Conservation (phyloP, 2,113 vertebrate genomes). For the Larimichthys crocea region DNA sequence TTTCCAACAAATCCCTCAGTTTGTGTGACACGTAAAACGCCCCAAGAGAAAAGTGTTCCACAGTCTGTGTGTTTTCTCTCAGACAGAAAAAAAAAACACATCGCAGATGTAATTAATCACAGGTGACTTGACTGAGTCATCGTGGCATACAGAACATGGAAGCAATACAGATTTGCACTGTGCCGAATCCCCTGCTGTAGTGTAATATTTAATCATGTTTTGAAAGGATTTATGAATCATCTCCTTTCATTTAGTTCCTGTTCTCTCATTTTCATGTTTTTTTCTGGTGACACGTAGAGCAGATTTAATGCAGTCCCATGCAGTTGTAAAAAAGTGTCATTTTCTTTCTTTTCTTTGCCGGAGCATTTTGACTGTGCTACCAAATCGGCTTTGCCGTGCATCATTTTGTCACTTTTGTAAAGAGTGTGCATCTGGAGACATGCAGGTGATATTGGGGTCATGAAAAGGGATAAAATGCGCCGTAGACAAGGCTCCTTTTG, state of each 20-base stretch:
- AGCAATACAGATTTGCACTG: background rate
- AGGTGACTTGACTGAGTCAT: background rate
- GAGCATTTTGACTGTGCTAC: background rate
- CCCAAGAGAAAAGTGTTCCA: background rate
- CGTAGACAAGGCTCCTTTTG: conserved; percentile 9
- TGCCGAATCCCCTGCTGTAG: background rate
- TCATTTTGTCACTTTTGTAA: background rate
- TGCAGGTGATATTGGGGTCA: background rate
- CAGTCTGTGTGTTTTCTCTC: background rate
- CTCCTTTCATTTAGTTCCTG: background rate
- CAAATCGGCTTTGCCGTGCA: background rate
- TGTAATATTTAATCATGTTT: background rate
- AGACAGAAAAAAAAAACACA: background rate
- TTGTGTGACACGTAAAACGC: background rate
- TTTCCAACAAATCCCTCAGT: conserved; percentile 9
- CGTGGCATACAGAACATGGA: background rate
- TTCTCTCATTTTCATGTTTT: background rate
- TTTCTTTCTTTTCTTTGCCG: background rate
- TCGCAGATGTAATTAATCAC: background rate
- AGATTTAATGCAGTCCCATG: background rate
- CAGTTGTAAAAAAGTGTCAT: background rate
- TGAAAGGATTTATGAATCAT: background rate
- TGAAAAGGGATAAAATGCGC: background rate
- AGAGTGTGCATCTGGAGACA: background rate
- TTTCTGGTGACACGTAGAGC: background rate